These are phyloP conservation scores for Hylomyscus alleni DNA, from an alignment of 2,797 vertebrate species.

Conservation along the genomic window DNA sequence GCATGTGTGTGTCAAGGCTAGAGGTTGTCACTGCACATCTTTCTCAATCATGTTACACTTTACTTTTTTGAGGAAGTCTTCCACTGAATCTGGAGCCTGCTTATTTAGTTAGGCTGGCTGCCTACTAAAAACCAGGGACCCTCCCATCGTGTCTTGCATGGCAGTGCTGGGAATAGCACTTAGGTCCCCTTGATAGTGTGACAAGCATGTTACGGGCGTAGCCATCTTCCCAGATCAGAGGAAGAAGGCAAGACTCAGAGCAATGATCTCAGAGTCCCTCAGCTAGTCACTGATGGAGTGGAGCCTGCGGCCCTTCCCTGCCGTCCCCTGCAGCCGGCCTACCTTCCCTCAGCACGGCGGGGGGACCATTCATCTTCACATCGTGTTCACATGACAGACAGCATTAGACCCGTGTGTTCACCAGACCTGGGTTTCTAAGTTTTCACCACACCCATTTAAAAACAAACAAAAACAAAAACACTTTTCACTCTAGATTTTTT, in stretches of 20 bases:
- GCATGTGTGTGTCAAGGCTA: background rate
- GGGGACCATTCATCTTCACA: background rate
- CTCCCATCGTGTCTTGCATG: background rate
- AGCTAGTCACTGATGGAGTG: background rate
- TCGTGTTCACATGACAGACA: background rate
- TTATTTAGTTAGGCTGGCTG: background rate
- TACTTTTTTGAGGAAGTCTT: background rate
- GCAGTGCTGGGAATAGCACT: background rate
- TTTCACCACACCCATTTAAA: background rate
- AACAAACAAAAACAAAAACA: background rate
- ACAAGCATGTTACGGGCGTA: background rate
- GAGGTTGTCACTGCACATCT: background rate
- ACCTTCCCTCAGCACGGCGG: background rate
- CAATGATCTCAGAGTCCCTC: background rate
- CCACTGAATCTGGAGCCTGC: background rate
- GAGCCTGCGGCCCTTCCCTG: accelerated
- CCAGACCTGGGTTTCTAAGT: background rate
- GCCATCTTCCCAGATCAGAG: background rate
- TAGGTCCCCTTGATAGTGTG: background rate
- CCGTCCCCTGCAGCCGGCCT: background rate
- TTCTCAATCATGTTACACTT: background rate
- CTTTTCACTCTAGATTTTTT: background rate
- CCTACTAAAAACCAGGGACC: background rate
- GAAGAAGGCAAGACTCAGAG: background rate
- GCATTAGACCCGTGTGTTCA: background rate